Base-by-base conservation (phyloP, 2,797 vertebrate species). In the Cynopterus sphinx region DNA sequence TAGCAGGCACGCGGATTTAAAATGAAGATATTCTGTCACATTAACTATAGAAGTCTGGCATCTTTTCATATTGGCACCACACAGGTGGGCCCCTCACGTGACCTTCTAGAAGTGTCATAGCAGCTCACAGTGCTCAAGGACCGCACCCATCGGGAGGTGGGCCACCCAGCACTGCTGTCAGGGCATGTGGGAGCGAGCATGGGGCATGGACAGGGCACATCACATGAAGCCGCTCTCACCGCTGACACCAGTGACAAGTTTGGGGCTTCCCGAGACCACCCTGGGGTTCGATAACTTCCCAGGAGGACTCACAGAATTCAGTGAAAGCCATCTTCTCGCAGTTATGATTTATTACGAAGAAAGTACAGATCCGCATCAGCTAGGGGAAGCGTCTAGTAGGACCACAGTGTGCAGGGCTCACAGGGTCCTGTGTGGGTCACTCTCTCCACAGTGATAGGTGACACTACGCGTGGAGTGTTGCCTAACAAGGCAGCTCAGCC, bases 391-490 rank as follows among this genome's bases (percentile, higher is more conserved):
- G 15, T 53, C 33, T 49, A 16, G 41, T 24, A 8, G 28, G 13
- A 3, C n/a, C 2, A n/a, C 21, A 3, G 9, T 1, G 0, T 5
- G 12, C 10, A 28, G 36, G 16, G 15, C n/a, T 19, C 6, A 21
- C 12, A 0, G 33, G 10, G 33, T 55, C 53, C 17, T 15, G 22
- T 22, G 3, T 19, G 33, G 31, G 21, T 26, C 31, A 4, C 5
- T 57, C 9, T n/a, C 15, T 33, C 4, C 0, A 12, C 11, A 2
- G 1, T 7, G 13, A 5, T 1, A 0, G 0, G 2, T 28, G 12
- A n/a, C 16, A 4, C 7, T 0, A 0, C 28, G 17, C 17, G 0
- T 0, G 11, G 31, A 6, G 28, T 0, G 2, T 3, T 3, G 1
- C 81, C 36, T 43, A 2, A 19, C 3, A 0, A 11, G 9, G 67